Evolutionary conservation across 2,888 invertebrate genomes (phyloP).

Genomic region (Teleiodes luculella): DNA sequence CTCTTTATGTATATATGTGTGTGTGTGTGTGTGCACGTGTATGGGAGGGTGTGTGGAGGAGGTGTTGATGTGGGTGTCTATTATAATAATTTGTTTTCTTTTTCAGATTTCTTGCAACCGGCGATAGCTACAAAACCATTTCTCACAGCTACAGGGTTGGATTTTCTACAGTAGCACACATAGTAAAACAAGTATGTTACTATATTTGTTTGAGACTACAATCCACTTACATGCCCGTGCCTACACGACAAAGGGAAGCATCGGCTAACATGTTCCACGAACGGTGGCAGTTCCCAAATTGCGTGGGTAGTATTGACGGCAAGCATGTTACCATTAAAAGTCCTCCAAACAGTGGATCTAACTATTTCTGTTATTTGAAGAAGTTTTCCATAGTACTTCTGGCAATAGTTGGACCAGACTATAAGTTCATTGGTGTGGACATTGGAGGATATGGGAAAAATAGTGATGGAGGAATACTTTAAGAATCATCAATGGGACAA

Average conservation of each 20-base stretch:
- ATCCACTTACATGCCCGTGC: too few relatives aligned
- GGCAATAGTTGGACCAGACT: constrained; percentile 18
- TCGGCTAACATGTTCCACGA: too few relatives aligned
- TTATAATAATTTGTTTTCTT: too few relatives aligned
- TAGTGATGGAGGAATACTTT: constrained; percentile 20
- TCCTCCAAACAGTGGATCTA: constrained; percentile 19
- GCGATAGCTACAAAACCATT: not conserved
- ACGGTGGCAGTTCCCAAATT: constrained; percentile 24
- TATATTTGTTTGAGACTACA: too few relatives aligned
- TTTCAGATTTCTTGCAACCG: not conserved
- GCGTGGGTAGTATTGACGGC: constrained; percentile 24
- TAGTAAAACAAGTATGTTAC: too few relatives aligned
- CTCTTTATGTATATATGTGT: too few relatives aligned
- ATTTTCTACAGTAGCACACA: not conserved
- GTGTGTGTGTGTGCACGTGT: too few relatives aligned
- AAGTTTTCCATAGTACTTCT: constrained; percentile 22
- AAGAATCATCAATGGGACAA: constrained; percentile 10
- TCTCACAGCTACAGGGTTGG: not conserved
- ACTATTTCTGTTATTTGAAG: constrained; percentile 25
- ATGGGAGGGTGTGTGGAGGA: too few relatives aligned
- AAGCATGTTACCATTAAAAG: constrained; percentile 23
- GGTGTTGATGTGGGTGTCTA: too few relatives aligned
- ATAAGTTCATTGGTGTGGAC: constrained; percentile 22
- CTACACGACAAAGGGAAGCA: too few relatives aligned
- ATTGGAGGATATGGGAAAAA: constrained; percentile 19